Evolutionary conservation across 2,113 vertebrate species (phyloP), one percentile per base, ranked within the genome.

Genomic region (Apus apus): DNA sequence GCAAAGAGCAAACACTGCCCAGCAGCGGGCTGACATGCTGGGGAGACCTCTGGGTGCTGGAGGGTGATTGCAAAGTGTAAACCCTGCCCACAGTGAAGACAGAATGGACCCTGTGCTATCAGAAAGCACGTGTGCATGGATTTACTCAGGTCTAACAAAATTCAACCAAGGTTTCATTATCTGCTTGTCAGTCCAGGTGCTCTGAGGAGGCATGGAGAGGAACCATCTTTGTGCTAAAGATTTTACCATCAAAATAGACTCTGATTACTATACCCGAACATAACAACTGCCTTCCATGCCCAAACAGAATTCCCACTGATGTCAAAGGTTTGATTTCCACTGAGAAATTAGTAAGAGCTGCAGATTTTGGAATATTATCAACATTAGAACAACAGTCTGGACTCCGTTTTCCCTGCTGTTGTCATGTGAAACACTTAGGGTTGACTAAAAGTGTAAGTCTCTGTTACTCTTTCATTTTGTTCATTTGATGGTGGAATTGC

Each of bases 311-410:
- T 95, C 85, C 75, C 76, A 84, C 50, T 60, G 60, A 89, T 65
- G 92, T 95, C 79, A 88, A 94, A 91, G 76, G 82, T 95, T 95
- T 90, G 61, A 81, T 96, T 96, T 96, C 93, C 89, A 80, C 64
- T 64, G 94, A 93, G 91, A 83, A 97, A 94, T 72, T 45, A 75
- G 68, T 78, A 67, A 86, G 83, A 2, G 1, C 83, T 86, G 87
- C 53, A 36, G 90, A 89, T 95, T 92, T 95, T 96, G 79, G 92
- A 95, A 93, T 90, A 89, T 91, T 95, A 94, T 95, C 92, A 90
- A 95, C 93, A 43, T 68, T 96, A 89, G 93, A 95, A 88, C 90
- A 96, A 90, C 93, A 89, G 92, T 88, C 93, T 96, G 90, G 90
- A 58, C 73, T 89, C 36, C 96, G 77, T 95, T 97, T 94, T 95